These are phyloP conservation scores for Metridium senile DNA, from an alignment of 92 coral and sea anemone genomes.

Conservation along the genomic window DNA sequence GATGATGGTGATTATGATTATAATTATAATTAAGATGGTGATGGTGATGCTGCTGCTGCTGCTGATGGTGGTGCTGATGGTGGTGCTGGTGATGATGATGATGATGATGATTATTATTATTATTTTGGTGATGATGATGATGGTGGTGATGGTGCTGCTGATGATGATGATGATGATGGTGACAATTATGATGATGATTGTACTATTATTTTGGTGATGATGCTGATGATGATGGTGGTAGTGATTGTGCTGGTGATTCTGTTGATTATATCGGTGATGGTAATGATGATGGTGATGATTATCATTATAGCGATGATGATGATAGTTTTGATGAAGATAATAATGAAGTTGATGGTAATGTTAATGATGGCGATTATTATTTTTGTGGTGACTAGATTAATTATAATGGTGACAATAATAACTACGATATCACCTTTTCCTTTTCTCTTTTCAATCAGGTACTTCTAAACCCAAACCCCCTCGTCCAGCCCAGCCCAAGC, in stretches of 20 bases:
- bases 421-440: too few species aligned
- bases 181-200: too few species aligned
- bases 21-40: too few species aligned
- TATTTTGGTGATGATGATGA: too few species aligned
- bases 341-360: too few species aligned
- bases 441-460: background rate
- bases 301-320: background rate
- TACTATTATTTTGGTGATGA: background rate
- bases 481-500: conserved; percentile 68
- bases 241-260: background rate
- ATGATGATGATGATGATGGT: background rate
- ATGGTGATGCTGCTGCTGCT: background rate
- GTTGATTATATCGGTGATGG: background rate
- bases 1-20: too few species aligned
- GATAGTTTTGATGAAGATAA: background rate
- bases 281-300: background rate
- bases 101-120: background rate
- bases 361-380: too few species aligned
- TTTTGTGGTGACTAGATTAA: too few species aligned
- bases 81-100: too few species aligned
- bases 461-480: conserved; percentile 33
- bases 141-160: background rate
- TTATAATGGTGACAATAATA: too few species aligned
- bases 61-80: background rate
- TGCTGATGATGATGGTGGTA: background rate